These are phyloP conservation scores for Chydorus sphaericus DNA, from an alignment of 2,888 invertebrate species.

Conservation along the genomic window DNA sequence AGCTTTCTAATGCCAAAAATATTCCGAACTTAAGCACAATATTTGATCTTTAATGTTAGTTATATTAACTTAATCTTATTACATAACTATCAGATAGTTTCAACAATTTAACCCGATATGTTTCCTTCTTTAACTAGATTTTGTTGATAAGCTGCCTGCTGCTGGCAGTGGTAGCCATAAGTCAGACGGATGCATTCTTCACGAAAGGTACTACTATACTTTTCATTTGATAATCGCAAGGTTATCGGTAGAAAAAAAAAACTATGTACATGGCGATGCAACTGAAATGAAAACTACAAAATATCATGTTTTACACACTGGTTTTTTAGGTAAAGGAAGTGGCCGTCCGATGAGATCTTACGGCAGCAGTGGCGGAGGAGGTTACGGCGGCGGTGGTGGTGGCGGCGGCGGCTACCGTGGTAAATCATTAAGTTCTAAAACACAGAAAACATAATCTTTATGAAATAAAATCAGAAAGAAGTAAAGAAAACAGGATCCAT, in stretches of 20 bases:
- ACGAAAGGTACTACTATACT: too few relatives aligned
- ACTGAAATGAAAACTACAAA: too few relatives aligned
- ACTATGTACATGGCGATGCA: too few relatives aligned
- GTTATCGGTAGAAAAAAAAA: too few relatives aligned
- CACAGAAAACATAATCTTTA: too few relatives aligned
- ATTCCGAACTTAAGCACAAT: not conserved
- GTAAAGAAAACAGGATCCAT: too few relatives aligned
- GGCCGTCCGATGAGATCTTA: not conserved
- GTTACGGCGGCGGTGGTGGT: not conserved
- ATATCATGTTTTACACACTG: not conserved
- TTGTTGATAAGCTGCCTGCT: not conserved
- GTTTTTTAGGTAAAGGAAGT: not conserved
- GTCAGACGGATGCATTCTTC: slow-evolving; percentile 1
- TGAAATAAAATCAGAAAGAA: too few relatives aligned
- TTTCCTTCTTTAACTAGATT: too few relatives aligned
- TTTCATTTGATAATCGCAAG: too few relatives aligned
- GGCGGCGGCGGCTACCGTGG: not conserved
- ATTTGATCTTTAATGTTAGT: not conserved
- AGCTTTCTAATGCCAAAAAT: too few relatives aligned
- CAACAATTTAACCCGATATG: not conserved
- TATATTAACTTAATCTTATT: not conserved
- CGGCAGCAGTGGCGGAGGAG: not conserved
- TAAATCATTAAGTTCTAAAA: not conserved
- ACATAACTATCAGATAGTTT: not conserved
- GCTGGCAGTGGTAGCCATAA: not conserved